Percentiles rank a stretch among this genome's conserved stretches.
These are phyloP conservation scores for Sebastes schlegelii DNA, from an alignment of 2,113 vertebrate genomes.

Conservation along the genomic window DNA sequence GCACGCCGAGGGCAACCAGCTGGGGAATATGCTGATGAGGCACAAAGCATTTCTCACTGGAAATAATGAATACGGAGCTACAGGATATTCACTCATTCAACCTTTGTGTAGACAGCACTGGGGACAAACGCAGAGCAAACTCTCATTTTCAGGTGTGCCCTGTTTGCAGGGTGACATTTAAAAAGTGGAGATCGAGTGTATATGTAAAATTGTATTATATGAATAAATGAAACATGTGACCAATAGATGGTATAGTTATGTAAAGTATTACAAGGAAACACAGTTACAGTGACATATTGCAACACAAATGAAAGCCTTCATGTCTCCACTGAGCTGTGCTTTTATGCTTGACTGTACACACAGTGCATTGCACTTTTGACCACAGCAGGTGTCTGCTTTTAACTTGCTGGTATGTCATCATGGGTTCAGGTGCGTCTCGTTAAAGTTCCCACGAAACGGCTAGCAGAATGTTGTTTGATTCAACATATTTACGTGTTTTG, in stretches of 20 bases:
- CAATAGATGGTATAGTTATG: neutral
- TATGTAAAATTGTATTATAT: neutral
- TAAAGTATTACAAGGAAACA: neutral
- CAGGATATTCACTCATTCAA: slow-evolving; percentile 67
- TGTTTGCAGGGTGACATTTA: slow-evolving; percentile 39
- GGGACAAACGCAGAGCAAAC: slow-evolving; percentile 33
- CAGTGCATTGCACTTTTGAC: neutral
- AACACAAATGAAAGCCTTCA: neutral
- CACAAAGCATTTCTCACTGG: slow-evolving; percentile 66
- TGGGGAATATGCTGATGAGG: slow-evolving; percentile 74
- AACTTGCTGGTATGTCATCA: neutral
- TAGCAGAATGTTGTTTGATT: neutral
- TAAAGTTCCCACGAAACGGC: neutral
- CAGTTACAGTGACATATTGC: neutral
- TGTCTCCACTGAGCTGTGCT: neutral
- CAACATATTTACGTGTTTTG: neutral
- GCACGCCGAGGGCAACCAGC: slow-evolving; percentile 52
- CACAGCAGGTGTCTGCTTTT: neutral
- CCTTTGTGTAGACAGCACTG: slow-evolving; percentile 64
- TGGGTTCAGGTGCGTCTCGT: neutral
- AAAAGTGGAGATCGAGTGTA: neutral
- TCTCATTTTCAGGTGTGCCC: slow-evolving; percentile 50
- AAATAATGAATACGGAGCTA: slow-evolving; percentile 65
- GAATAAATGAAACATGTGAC: neutral
- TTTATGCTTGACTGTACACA: neutral